These are phyloP conservation scores for Taenioides sp. DNA, from an alignment of 2,797 vertebrate genomes.

Conservation along the genomic window DNA sequence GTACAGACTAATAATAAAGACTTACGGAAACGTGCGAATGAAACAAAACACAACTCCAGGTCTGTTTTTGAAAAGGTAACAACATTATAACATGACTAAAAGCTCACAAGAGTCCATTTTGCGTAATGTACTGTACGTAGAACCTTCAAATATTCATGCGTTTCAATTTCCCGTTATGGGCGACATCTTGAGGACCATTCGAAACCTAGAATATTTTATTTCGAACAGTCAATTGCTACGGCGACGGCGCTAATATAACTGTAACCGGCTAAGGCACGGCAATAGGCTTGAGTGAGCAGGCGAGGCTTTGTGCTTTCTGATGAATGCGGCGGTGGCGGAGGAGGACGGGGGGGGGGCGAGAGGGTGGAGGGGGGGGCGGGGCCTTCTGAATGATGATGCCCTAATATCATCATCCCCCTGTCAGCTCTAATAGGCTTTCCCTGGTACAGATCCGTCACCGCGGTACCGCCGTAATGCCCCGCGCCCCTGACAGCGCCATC, in stretches of 20 bases:
- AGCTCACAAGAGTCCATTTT: no score
- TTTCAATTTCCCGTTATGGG: no score
- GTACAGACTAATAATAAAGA: no score
- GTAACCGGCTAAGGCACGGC: not conserved
- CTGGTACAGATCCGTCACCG: conserved; percentile 99
- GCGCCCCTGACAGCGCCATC: conserved; percentile 95
- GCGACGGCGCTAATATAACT: not conserved
- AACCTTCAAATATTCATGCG: no score
- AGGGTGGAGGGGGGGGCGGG: conserved; percentile 81
- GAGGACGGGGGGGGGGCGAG: conserved; percentile 52
- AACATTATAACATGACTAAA: no score
- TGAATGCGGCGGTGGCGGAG: conserved; percentile 92
- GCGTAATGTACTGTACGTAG: no score
- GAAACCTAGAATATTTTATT: no score
- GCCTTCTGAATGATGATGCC: conserved; percentile 99
- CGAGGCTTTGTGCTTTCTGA: conserved; percentile 87
- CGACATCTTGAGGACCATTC: no score
- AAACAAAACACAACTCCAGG: no score
- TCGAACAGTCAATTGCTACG: no score
- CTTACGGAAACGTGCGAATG: no score
- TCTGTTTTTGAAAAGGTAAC: no score
- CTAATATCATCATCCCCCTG: conserved; percentile 99
- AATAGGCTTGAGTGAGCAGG: conserved; percentile 35
- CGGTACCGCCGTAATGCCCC: conserved; percentile 96
- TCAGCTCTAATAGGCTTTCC: conserved; percentile 99